These are phyloP conservation scores for Melangyna quadrimaculata DNA, from an alignment of 2,888 invertebrate species.

Conservation along the genomic window DNA sequence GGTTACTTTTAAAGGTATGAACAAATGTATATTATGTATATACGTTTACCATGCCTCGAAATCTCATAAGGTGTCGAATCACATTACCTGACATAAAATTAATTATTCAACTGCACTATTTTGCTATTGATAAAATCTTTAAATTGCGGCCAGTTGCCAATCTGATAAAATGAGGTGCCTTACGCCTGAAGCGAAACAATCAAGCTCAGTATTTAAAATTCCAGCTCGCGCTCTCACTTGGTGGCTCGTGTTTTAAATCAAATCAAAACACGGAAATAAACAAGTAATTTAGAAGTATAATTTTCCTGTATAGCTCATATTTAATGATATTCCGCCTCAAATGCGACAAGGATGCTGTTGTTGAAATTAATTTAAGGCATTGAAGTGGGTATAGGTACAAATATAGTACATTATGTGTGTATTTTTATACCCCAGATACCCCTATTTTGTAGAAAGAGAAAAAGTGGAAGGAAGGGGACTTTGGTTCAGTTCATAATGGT, in stretches of 20 bases:
- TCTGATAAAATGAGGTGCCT: constrained; percentile 67
- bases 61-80: background rate
- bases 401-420: no score
- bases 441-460: background rate
- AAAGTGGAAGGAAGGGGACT: background rate
- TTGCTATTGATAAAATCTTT: constrained; percentile 53
- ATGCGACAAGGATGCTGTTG: constrained; percentile 37
- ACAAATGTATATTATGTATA: background rate
- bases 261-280: constrained; percentile 24
- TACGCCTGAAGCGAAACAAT: constrained; percentile 58
- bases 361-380: constrained; percentile 54
- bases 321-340: constrained; percentile 58
- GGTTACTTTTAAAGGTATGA: no score
- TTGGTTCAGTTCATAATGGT: background rate
- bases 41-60: background rate
- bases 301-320: constrained; percentile 57
- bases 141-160: constrained; percentile 54
- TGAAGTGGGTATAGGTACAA: background rate
- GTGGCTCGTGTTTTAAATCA: background rate
- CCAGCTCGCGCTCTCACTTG: constrained; percentile 2
- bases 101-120: constrained; percentile 12
- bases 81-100: constrained; percentile 42
- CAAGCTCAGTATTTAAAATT: constrained; percentile 51
- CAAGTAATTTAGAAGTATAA: constrained; percentile 40
- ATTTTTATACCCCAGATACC: no score